These are phyloP conservation scores for Stenurella melanura DNA, from an alignment of 2,888 invertebrate genomes.

Conservation along the genomic window DNA sequence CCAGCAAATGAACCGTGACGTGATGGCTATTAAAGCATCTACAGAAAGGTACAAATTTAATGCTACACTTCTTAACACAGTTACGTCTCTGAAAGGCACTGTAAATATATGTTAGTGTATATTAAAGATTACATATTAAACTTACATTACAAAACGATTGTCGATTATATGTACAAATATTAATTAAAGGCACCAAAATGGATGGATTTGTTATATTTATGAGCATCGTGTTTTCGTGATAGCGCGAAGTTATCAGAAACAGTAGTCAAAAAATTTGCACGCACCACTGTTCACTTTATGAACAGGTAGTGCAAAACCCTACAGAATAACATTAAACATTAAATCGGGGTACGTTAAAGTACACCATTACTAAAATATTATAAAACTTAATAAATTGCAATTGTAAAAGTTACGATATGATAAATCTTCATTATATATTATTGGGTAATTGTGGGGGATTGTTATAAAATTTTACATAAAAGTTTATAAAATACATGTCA, in stretches of 20 bases:
- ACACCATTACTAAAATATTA: slow-evolving; percentile 50
- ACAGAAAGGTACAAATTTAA: slow-evolving; percentile 50
- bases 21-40: slow-evolving; percentile 46
- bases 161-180: slow-evolving; percentile 66
- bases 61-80: slow-evolving; percentile 50
- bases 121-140: slow-evolving; percentile 58
- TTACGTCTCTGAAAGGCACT: slow-evolving; percentile 63
- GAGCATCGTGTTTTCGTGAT: slow-evolving; percentile 69
- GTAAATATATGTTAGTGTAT: slow-evolving; percentile 63
- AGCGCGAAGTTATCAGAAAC: slow-evolving; percentile 63
- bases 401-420: slow-evolving; percentile 45
- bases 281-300: slow-evolving; percentile 55
- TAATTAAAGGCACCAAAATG: slow-evolving; percentile 72
- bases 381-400: slow-evolving; percentile 48
- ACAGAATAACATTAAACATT: slow-evolving; percentile 55
- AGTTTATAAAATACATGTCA: slow-evolving; percentile 46
- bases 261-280: slow-evolving; percentile 55
- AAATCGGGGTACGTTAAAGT: slow-evolving; percentile 49
- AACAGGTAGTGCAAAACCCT: slow-evolving; percentile 58
- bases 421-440: slow-evolving; percentile 43
- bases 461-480: slow-evolving; percentile 57
- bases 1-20: slow-evolving; percentile 50
- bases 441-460: slow-evolving; percentile 40
- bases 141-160: slow-evolving; percentile 61
- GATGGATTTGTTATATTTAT: slow-evolving; percentile 71